Evolutionary conservation across 2,888 invertebrate genomes (phyloP).

Genomic region (Phragmatobia fuliginosa): DNA sequence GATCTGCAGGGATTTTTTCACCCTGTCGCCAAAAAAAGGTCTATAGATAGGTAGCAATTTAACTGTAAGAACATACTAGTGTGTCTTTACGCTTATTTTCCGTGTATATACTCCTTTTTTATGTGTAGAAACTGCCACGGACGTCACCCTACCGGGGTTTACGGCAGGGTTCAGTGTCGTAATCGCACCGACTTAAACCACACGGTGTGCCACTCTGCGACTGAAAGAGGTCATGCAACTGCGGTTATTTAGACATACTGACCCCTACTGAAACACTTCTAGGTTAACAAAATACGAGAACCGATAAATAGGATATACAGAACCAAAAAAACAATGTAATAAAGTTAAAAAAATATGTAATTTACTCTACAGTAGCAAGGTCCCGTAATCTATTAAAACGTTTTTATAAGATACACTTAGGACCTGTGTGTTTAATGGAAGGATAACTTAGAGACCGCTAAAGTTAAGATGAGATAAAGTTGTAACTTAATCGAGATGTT

Average conservation of each 20-base stretch:
- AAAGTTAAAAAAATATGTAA: neutral
- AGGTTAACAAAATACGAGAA: neutral
- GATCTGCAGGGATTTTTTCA: too few relatives aligned
- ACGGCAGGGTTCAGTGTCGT: too few relatives aligned
- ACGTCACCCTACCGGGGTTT: too few relatives aligned
- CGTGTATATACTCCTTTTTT: too few relatives aligned
- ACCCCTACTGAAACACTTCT: neutral
- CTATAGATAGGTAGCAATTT: too few relatives aligned
- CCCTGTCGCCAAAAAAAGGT: too few relatives aligned
- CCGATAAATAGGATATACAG: neutral
- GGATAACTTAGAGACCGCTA: slow-evolving; percentile 39
- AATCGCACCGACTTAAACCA: too few relatives aligned
- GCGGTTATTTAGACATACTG: too few relatives aligned
- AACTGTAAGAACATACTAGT: neutral
- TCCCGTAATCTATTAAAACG: slow-evolving; percentile 1
- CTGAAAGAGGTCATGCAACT: too few relatives aligned
- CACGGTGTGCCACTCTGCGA: too few relatives aligned
- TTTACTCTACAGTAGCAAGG: neutral
- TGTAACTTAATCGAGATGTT: slow-evolving; percentile 5
- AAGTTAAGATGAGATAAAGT: slow-evolving; percentile 40
- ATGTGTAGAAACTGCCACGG: too few relatives aligned
- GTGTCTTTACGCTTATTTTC: neutral
- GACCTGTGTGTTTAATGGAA: slow-evolving; percentile 36
- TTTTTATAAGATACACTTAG: slow-evolving; percentile 19
- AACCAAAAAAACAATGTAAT: neutral